Percentiles rank a stretch among this genome's conserved stretches.
phyloP scores from a whole-genome alignment of 2,113 vertebrate genomes.

The Scalopus aquaticus region DNA sequence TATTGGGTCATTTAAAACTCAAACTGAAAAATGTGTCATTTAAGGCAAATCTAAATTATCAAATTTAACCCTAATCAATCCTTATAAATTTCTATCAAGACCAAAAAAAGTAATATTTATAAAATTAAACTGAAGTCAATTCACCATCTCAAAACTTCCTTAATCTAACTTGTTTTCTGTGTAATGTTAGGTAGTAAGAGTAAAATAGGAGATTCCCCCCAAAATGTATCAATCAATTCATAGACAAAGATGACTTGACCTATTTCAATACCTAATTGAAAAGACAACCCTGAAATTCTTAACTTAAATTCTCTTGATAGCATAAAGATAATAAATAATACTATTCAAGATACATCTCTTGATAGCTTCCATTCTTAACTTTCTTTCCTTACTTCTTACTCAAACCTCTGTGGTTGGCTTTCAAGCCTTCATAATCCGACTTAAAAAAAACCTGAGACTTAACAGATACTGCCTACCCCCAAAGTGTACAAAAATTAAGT shows the following conservation, averaged over 20 bases:
- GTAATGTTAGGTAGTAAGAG: not conserved
- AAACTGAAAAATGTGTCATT: constrained; percentile 33
- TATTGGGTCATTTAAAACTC: not conserved
- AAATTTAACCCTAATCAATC: constrained; percentile 26
- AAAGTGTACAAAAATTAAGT: constrained; percentile 1
- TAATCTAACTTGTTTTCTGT: not conserved
- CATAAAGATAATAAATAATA: constrained; percentile 72
- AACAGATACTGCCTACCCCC: not conserved
- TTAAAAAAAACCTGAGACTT: constrained; percentile 8
- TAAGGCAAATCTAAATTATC: constrained; percentile 41
- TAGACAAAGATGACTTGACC: not conserved
- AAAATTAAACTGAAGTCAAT: constrained; percentile 26
- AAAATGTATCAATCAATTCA: constrained; percentile 27
- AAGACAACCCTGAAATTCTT: not conserved
- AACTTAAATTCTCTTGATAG: constrained; percentile 63
- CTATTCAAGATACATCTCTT: constrained; percentile 15
- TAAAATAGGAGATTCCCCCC: not conserved
- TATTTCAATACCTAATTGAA: constrained; percentile 29
- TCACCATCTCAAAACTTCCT: constrained; percentile 36
- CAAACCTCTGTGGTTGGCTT: not conserved
- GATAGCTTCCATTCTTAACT: constrained; percentile 18
- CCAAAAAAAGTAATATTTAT: not conserved
- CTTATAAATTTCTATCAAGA: constrained; percentile 13
- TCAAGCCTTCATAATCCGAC: not conserved
- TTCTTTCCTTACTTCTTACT: not conserved